phyloP scores from a whole-genome alignment of 2,888 invertebrate genomes.

The Oxyscelio sp. region DNA sequence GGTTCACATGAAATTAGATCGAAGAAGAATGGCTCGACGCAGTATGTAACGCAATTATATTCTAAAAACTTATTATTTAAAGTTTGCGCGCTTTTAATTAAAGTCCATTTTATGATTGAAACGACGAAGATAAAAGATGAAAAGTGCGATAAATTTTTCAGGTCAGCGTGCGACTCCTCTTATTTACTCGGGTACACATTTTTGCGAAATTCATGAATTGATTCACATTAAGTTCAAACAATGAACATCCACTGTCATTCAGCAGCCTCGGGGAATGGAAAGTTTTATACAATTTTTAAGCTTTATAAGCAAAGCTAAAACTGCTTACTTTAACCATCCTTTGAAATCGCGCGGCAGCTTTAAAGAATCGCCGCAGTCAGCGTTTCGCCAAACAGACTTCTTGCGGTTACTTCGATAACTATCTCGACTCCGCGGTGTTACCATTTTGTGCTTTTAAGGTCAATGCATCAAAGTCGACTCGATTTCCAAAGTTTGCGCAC shows the following conservation, averaged over 20 bases:
- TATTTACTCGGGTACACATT: conserved; percentile 27
- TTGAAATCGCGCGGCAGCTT: conserved; percentile 27
- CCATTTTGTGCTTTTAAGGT: conserved; percentile 19
- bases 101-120: conserved; percentile 7
- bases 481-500: neutral
- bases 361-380: conserved; percentile 45
- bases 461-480: neutral
- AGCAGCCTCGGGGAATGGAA: conserved; percentile 4
- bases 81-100: conserved; percentile 10
- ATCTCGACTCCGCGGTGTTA: conserved; percentile 13
- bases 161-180: conserved; percentile 18
- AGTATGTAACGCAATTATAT: neutral
- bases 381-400: conserved; percentile 38
- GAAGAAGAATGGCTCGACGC: too few relatives aligned
- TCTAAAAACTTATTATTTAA: neutral
- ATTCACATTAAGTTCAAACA: conserved; percentile 34
- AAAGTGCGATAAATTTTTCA: conserved; percentile 31
- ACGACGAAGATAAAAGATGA: conserved; percentile 18
- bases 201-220: conserved; percentile 27
- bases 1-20: too few relatives aligned
- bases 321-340: conserved; percentile 48
- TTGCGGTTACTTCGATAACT: conserved; percentile 35
- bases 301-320: conserved; percentile 51
- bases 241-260: conserved; percentile 30
- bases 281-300: conserved; percentile 51